Percentiles rank a stretch among this genome's conserved stretches.
phyloP scores from a whole-genome alignment of 1,140 invertebrate genomes.

The Capitella teleta region DNA sequence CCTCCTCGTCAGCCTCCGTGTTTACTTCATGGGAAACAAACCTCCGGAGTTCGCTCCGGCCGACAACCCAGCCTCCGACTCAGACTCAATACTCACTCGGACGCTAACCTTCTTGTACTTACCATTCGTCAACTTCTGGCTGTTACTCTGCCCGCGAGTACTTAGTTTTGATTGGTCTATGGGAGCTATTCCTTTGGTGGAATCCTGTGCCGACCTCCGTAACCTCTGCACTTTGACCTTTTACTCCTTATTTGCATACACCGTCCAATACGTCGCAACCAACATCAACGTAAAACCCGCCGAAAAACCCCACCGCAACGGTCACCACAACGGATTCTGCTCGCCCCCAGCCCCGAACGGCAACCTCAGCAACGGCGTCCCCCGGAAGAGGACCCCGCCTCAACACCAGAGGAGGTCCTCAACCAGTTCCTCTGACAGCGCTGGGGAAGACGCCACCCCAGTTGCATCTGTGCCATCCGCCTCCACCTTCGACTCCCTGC shows the following conservation, averaged over 20 bases:
- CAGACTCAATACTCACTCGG: constrained; percentile 68
- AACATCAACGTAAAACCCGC: background rate
- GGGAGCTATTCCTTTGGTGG: constrained; percentile 85
- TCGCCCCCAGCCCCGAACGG: background rate
- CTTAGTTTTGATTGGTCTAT: constrained; percentile 98
- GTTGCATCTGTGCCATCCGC: background rate
- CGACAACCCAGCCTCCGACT: constrained; percentile 42
- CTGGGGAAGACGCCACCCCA: background rate
- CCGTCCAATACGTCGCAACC: constrained; percentile 7
- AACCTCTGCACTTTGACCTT: constrained; percentile 70
- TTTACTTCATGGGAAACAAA: constrained; percentile 90
- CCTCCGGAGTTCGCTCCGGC: constrained; percentile 86
- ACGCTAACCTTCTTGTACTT: constrained; percentile 80
- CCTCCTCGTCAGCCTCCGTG: constrained; percentile 56
- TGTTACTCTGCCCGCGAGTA: constrained; percentile 75
- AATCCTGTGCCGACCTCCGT: constrained; percentile 63
- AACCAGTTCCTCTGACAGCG: background rate
- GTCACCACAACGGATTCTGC: background rate
- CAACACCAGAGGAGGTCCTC: background rate
- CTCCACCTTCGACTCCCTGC: background rate
- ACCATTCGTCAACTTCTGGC: constrained; percentile 75
- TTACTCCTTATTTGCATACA: constrained; percentile 51
- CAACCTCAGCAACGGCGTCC: background rate
- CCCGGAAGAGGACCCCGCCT: too few species aligned
- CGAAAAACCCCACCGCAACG: background rate